Conservation (phyloP, 2,113 vertebrate species). For the Capra hircus region DNA sequence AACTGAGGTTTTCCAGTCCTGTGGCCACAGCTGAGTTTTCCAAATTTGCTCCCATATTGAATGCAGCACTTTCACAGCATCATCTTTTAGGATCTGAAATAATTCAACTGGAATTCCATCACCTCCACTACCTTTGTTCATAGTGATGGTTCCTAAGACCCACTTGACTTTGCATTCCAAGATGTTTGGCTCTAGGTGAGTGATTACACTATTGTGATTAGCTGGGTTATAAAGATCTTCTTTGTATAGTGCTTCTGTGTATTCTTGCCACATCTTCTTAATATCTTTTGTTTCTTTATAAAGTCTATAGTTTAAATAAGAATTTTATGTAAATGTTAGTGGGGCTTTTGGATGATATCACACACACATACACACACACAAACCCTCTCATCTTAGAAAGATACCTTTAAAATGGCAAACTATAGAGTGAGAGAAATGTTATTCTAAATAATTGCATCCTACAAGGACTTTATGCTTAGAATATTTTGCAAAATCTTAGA, state of each 20-base stretch:
- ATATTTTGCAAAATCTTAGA: background rate
- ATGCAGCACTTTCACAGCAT: background rate
- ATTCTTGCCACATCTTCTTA: background rate
- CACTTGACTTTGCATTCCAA: background rate
- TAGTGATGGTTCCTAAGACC: background rate
- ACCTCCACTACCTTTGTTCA: background rate
- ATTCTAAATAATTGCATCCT: background rate
- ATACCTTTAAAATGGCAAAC: background rate
- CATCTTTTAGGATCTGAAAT: background rate
- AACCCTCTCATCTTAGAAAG: background rate
- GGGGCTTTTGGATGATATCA: background rate
- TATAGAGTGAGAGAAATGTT: background rate
- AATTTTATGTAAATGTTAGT: background rate
- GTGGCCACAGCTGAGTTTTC: background rate
- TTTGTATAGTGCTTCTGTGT: background rate
- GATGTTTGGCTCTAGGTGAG: background rate
- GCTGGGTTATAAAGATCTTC: background rate
- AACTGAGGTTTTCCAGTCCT: background rate
- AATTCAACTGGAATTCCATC: background rate
- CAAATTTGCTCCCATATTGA: background rate
- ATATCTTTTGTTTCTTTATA: background rate
- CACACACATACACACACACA: background rate
- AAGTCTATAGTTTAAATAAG: background rate
- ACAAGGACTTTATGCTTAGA: background rate
- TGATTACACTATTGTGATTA: background rate